Base-by-base conservation (phyloP, 2,888 invertebrate species). In the Maniola hyperantus region DNA sequence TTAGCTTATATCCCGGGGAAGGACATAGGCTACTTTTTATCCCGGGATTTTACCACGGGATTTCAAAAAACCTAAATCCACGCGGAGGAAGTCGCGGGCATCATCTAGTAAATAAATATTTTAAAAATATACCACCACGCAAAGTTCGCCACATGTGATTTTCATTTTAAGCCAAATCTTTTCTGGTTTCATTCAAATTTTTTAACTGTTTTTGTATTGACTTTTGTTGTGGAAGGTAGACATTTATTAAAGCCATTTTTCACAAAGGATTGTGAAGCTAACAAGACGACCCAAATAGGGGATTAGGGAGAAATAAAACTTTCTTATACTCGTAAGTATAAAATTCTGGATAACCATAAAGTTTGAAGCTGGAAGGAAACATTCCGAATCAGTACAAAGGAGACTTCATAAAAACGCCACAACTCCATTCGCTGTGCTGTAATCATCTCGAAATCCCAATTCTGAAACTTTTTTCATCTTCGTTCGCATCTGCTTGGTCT, bases 391-490 rank as follows among this genome's bases (percentile, higher is more conserved):
- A 78, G 85, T 83, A 88, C 88, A 89, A 89, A 89, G 77, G 84
- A 73, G 84, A 87, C 80, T 89, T 87, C 87, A 89, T 90, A 91
- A 91, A 88, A 90, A 87, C 77, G 82, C 84, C 83, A 82, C 86
- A 81, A 87, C 89, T 88, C 84, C 85, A 89, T 90, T 91, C 84
- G 81, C 78, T 85, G 89, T 88, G 88, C 88, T 84, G 89, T 90
- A 90, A 91, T 91, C 88, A 90, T 91, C 87, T 84, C 76, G 83
- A 83, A 86, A 87, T 88, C 80, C 83, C 84, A 87, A 88, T 89
- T 84, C 81, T 77, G 76, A 83, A 91, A 91, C 87, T 91, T 91
- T 91, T 91, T 91, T 91, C 91, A 91, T 91, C 85, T 91, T 83
- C 87, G 86, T 89, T 84, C 88, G 85, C 90, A 91, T 91, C 91